Base-by-base conservation (phyloP, 2,888 invertebrate species). In the Drosophila limbata region DNA sequence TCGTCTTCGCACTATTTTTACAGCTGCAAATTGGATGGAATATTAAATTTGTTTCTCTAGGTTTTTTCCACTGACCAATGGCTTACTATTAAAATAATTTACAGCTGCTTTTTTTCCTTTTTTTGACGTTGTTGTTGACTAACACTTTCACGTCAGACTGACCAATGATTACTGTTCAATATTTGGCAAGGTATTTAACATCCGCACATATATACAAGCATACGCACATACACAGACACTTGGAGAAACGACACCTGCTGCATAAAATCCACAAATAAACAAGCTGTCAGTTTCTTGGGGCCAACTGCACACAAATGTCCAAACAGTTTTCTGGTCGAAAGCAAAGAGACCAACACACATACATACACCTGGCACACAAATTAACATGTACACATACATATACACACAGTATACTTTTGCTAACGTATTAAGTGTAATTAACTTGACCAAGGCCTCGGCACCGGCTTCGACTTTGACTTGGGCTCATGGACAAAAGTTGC, bases 401-500 rank as follows among this genome's bases (percentile, higher is more conserved):
- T 21, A 51, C 10, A 60, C 37, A 53, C 45, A 60, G 31, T 33
- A 19, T 57, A 56, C 64, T 81, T 66, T 70, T 64, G 69, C 67
- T 61, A 62, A 71, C 67, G 88, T 81, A 81, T 84, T 85, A 88
- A 84, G 84, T 84, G 87, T 88, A 85, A 88, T 85, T 85, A 85
- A 85, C 85, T 85, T 85, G 83, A 73, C 71, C 73, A 78, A 53
- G 57, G 19, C 56, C 19, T 55, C 25, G 39, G 28, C 47, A 21
- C 13, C 37, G 31, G 15, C 39, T 48, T 37, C 10, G 10, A 17
- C 39, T 50, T 37, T 6, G 6, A 17, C n/a, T 37, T 15, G 25
- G 21, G 21, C 13, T 48, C 40, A 40, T 3, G 21, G n/a, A 11
- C 42, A 42, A 51, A 53, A 19, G 44, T 56, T 35, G 64, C 59